phyloP scores from a whole-genome alignment of 1,140 invertebrate genomes.

The Tetragnatha versicolor region DNA sequence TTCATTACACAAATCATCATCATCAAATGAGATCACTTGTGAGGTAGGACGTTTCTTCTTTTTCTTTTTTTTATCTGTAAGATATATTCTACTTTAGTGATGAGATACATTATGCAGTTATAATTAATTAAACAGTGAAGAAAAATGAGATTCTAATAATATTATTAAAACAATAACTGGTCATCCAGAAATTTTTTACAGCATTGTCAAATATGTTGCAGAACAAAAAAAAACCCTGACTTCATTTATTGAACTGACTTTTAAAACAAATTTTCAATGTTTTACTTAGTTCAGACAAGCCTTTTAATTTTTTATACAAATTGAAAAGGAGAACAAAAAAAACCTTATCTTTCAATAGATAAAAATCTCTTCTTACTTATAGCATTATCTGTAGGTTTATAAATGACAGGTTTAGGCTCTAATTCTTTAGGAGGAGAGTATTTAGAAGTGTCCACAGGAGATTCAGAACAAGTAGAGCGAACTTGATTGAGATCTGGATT shows the following conservation, averaged over 20 bases:
- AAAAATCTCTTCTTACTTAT: conserved; percentile 6
- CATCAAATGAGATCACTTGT: conserved; percentile 73
- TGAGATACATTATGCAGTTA: too few species aligned
- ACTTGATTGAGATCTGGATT: conserved; percentile 77
- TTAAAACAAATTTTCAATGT: neutral
- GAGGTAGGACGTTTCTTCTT: conserved; percentile 70
- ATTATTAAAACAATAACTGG: too few species aligned
- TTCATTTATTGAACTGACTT: neutral
- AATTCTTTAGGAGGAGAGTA: conserved; percentile 12
- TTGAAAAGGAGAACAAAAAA: neutral
- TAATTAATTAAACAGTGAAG: too few species aligned
- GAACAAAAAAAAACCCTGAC: neutral
- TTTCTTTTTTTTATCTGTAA: conserved; percentile 64
- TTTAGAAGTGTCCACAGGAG: conserved; percentile 17
- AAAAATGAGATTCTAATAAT: too few species aligned
- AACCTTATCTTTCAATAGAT: neutral
- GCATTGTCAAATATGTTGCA: neutral
- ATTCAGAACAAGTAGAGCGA: conserved; percentile 6
- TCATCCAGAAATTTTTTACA: too few species aligned
- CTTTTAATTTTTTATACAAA: neutral
- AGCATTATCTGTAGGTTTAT: conserved; percentile 17
- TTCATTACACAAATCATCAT: conserved; percentile 63
- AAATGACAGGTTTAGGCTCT: conserved; percentile 33
- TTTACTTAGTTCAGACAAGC: neutral
- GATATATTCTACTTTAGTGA: neutral